Base-by-base conservation (phyloP, 2,113 vertebrate genomes). In the Rafetus swinhoei region DNA sequence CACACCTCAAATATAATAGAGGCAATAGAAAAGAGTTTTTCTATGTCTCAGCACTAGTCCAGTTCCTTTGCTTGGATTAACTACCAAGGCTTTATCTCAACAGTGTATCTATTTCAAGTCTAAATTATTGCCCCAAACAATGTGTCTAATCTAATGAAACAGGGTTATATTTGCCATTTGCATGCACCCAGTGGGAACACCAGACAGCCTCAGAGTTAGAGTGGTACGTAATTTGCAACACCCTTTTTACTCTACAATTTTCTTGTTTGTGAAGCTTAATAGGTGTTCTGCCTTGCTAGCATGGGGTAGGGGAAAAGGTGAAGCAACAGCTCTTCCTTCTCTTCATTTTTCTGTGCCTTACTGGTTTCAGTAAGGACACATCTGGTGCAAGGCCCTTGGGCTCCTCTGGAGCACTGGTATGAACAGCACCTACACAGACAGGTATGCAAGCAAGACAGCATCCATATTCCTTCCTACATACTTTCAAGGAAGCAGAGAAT, bases 1-100 rank as follows among this genome's bases (percentile, higher is more conserved):
- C 90, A 95, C 91, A 96, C 94, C 95, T 96, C 15, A 55, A 57
- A 76, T 52, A 80, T 74, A 90, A 94, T 93, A 93, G 79, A 22
- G 82, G 79, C 54, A 89, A 69, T 29, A 79, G 87, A 13, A 50
- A 52, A 53, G 39, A 24, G n/a, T 81, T 5, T 1, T 29, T 32
- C 39, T 56, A 54, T 76, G 93, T 85, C 79, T 80, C 86, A 77
- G 52, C 27, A 57, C 72, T 9, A 85, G 80, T 12, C 53, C 86
- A 80, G 82, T 85, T 79, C 45, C 79, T 79, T 86, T 55, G 62
- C n/a, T 65, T 72, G 62, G 65, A 45, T 79, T 79, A 92, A 82
- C 72, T 60, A 82, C 29, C 50, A 57, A 25, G 59, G 35, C 76
- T 85, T 85, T 79, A 27, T 52, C 62, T 45, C 21, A 81, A 82